phyloP scores from a whole-genome alignment of 1,140 invertebrate genomes.

The Tachypleus tridentatus region DNA sequence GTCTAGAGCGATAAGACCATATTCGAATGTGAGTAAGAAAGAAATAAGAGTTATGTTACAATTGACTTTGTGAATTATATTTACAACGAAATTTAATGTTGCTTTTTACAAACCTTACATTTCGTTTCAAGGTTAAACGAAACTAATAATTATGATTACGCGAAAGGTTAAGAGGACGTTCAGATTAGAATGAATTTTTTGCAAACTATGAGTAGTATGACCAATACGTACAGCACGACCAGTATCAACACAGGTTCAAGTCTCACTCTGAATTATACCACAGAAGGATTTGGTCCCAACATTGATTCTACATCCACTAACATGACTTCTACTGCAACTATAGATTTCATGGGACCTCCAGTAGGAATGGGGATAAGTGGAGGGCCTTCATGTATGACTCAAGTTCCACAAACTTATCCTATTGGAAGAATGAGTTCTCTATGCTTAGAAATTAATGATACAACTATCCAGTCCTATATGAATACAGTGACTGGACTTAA shows the following conservation, averaged over 20 bases:
- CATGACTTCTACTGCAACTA: constrained; percentile 19
- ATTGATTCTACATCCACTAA: constrained; percentile 51
- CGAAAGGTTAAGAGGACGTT: too few species aligned
- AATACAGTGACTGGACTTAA: constrained; percentile 40
- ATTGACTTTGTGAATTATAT: too few species aligned
- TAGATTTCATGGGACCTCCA: constrained; percentile 31
- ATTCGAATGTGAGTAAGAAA: too few species aligned
- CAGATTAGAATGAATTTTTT: too few species aligned
- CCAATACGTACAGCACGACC: not conserved
- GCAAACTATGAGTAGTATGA: too few species aligned
- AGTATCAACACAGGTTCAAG: too few species aligned
- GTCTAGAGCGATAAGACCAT: too few species aligned
- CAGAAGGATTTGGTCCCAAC: constrained; percentile 44
- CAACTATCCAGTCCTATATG: constrained; percentile 28
- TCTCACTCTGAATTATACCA: constrained; percentile 35
- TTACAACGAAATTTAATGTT: too few species aligned
- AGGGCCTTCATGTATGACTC: constrained; percentile 51
- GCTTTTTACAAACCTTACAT: too few species aligned
- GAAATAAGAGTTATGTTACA: too few species aligned
- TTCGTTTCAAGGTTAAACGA: too few species aligned
- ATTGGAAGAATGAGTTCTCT: constrained; percentile 35
- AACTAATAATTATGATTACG: too few species aligned
- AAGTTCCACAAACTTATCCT: constrained; percentile 34
- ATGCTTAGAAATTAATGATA: constrained; percentile 31
- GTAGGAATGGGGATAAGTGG: constrained; percentile 32